These are phyloP conservation scores for Glyptemys insculpta DNA, from an alignment of 2,797 vertebrate genomes.

Conservation along the genomic window DNA sequence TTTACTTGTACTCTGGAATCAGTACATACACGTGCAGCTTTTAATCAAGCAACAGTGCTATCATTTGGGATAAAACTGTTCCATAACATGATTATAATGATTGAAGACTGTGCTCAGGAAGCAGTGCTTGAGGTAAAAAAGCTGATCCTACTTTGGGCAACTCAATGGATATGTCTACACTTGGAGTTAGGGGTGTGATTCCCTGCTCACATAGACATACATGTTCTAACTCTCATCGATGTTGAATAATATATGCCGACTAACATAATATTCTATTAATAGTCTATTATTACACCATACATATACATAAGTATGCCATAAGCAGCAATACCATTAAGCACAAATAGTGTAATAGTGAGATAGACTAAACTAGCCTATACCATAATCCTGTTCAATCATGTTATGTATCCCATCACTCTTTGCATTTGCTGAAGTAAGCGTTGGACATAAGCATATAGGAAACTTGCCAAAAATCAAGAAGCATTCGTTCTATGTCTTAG, in stretches of 20 bases:
- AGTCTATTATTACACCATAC: no score
- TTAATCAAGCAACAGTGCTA: neutral
- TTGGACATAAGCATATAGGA: neutral
- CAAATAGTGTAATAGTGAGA: neutral
- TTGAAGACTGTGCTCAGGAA: neutral
- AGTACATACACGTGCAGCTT: neutral
- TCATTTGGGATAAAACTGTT: neutral
- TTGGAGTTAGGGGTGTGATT: no score
- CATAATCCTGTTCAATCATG: neutral
- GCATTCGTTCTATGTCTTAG: neutral
- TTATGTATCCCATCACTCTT: neutral
- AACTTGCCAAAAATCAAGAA: neutral
- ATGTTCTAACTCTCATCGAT: no score
- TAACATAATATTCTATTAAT: no score
- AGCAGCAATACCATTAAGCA: neutral
- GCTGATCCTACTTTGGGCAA: neutral
- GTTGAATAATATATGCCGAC: no score
- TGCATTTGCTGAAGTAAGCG: neutral
- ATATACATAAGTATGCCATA: no score
- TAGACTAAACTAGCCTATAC: neutral
- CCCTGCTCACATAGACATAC: no score
- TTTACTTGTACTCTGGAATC: neutral
- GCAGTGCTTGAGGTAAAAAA: neutral
- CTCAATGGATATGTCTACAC: neutral
- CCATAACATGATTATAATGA: rapidly evolving